Percentiles rank a stretch among this genome's conserved stretches.
These are phyloP conservation scores for Pangasius krempfi DNA, from an alignment of 2,797 vertebrate species.

Conservation along the genomic window DNA sequence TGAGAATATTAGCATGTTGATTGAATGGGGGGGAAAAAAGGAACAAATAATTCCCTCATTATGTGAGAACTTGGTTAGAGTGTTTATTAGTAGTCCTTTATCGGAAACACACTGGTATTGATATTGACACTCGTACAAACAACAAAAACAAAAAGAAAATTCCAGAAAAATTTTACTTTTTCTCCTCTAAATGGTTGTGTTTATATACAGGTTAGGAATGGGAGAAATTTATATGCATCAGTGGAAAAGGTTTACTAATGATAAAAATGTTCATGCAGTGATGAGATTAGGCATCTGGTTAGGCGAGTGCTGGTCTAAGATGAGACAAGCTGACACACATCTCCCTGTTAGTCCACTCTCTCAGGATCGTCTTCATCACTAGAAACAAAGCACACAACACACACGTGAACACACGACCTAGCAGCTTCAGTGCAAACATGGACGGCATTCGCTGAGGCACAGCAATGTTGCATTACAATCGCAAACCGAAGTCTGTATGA, in stretches of 20 bases:
- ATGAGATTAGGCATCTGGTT: constrained; percentile 25
- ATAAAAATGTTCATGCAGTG: constrained; percentile 33
- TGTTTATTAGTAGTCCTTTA: constrained; percentile 43
- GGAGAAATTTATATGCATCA: background rate
- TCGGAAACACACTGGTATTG: constrained; percentile 31
- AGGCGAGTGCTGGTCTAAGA: constrained; percentile 23
- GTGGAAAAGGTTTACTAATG: constrained; percentile 15
- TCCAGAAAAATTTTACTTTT: constrained; percentile 12
- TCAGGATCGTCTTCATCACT: constrained; percentile 76
- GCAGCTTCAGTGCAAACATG: background rate
- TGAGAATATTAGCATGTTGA: constrained; percentile 24
- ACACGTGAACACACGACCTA: constrained; percentile 15
- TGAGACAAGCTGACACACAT: constrained; percentile 49
- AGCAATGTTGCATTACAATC: background rate
- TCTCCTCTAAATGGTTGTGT: background rate
- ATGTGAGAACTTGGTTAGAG: constrained; percentile 38
- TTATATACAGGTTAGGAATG: constrained; percentile 24
- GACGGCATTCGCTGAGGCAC: background rate
- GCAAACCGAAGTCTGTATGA: background rate
- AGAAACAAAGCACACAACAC: constrained; percentile 72
- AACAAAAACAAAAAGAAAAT: background rate
- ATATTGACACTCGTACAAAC: constrained; percentile 22
- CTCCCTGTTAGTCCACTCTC: constrained; percentile 69
- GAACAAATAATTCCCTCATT: constrained; percentile 5
- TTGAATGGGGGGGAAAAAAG: background rate